A percentile compares a stretch with the other conserved stretches of the same genome.
These are phyloP conservation scores for Caerostris darwini DNA, from an alignment of 1,140 invertebrate genomes.

Conservation along the genomic window DNA sequence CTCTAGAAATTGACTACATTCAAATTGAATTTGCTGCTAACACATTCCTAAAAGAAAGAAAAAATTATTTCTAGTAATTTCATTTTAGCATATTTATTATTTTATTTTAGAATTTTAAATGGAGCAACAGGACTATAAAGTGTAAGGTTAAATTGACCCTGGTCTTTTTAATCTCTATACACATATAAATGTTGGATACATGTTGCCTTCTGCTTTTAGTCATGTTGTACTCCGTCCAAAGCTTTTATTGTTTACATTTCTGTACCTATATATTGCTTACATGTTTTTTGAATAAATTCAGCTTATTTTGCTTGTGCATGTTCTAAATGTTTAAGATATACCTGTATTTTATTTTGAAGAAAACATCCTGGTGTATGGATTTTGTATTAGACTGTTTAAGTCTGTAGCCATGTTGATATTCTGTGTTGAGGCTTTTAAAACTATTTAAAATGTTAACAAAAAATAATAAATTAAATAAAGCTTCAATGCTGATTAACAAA, in stretches of 20 bases:
- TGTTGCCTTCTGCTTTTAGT: not conserved
- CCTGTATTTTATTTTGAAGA: not conserved
- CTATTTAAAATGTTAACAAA: not conserved
- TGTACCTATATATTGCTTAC: not conserved
- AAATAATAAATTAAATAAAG: not conserved
- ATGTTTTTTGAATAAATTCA: conserved; percentile 1
- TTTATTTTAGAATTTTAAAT: not conserved
- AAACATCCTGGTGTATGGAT: not conserved
- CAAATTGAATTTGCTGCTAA: not conserved
- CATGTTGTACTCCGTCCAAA: conserved; percentile 18
- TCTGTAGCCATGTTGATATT: not conserved
- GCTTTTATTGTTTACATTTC: not conserved
- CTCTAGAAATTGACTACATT: not conserved
- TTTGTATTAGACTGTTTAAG: not conserved
- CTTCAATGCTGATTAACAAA: not conserved
- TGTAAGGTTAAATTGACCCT: not conserved
- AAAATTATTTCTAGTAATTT: not conserved
- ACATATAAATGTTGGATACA: not conserved
- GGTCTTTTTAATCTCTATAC: not conserved
- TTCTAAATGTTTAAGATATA: no score
- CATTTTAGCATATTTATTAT: not conserved
- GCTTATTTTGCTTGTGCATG: not conserved
- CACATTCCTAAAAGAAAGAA: conserved; percentile 13
- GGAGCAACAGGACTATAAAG: not conserved
- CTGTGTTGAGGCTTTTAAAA: not conserved